Evolutionary conservation across 2,888 invertebrate species (phyloP), one percentile per base, ranked within the genome.

Genomic region (Apodemia duryi): DNA sequence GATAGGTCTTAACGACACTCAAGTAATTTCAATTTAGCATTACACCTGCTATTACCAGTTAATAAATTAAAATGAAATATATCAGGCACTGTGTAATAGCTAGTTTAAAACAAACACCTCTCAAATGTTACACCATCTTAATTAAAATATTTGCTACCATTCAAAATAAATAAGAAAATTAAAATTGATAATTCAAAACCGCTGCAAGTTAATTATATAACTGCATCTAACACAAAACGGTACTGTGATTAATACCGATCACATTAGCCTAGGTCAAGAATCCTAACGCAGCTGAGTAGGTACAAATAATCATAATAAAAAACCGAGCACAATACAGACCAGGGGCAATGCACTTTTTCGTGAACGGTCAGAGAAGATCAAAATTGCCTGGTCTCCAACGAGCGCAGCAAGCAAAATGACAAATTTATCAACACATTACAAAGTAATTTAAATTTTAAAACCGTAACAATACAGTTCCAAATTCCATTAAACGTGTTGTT

Each of bases 191-290:
- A 11, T 43, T 43, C 43, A 43, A 43, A 43, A 43, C 2, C 11
- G 11, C 11, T 11, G 43, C 11, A 43, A 43, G 43, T 43, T 43
- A 43, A 43, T 43, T 11, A 13, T 35, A 3, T 35, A 43, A 43
- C 38, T 51, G 7, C 38, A 28, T 64, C 66, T 68, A 66, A 69
- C 70, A 67, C 67, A 63, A 66, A 43, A 49, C 61, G 57, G 54
- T 65, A 65, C 67, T 66, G 72, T 69, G 77, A 74, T 75, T 79
- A 90, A 88, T 77, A 79, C 81, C 83, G 81, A 84, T 84, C 77
- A 78, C 79, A 85, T 88, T 91, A 87, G 83, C 83, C 85, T 88
- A 91, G 91, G 91, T 91, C 91, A 88, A 81, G 90, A 75, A 79
- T 82, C 84, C 86, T 89, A 88, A 90, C 82, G 74, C 83, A 81